Percentiles rank a stretch among this genome's conserved stretches.
Conservation (phyloP, 92 coral and sea anemone species). For the Epizoanthus ramosus region DNA sequence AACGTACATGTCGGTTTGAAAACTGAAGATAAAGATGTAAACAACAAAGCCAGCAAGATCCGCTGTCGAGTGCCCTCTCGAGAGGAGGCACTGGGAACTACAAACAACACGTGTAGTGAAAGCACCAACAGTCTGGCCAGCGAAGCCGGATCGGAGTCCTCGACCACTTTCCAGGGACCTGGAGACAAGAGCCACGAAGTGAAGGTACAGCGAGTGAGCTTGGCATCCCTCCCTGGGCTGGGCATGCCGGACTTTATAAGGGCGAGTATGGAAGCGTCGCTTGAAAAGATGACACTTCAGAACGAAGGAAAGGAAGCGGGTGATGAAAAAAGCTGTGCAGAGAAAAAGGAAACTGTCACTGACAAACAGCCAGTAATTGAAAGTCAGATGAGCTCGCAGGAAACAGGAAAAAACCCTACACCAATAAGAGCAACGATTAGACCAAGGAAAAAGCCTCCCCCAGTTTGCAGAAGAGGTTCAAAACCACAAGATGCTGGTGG, state of each 20-base stretch:
- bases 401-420: neutral
- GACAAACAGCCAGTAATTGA: neutral
- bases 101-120: constrained; percentile 23
- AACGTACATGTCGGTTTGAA: neutral
- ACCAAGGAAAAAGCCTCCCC: constrained; percentile 1
- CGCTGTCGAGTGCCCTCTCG: constrained; percentile 37
- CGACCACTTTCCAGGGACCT: constrained; percentile 33
- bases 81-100: constrained; percentile 7
- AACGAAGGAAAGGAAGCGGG: neutral
- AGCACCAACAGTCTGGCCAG: constrained; percentile 30
- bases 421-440: constrained; percentile 27
- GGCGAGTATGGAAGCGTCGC: constrained; percentile 32
- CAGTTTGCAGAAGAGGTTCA: neutral
- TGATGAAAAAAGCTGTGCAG: neutral
- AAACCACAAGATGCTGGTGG: neutral
- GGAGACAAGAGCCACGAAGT: constrained; percentile 39
- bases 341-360: neutral
- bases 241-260: constrained; percentile 29
- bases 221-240: constrained; percentile 25
- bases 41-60: neutral
- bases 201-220: constrained; percentile 29
- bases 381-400: neutral
- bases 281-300: constrained; percentile 17
- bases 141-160: constrained; percentile 33
- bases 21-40: constrained; percentile 2